Evolutionary conservation across 1,140 invertebrate species (phyloP), one percentile per base, ranked within the genome.

Genomic region (Maconellicoccus hirsutus): DNA sequence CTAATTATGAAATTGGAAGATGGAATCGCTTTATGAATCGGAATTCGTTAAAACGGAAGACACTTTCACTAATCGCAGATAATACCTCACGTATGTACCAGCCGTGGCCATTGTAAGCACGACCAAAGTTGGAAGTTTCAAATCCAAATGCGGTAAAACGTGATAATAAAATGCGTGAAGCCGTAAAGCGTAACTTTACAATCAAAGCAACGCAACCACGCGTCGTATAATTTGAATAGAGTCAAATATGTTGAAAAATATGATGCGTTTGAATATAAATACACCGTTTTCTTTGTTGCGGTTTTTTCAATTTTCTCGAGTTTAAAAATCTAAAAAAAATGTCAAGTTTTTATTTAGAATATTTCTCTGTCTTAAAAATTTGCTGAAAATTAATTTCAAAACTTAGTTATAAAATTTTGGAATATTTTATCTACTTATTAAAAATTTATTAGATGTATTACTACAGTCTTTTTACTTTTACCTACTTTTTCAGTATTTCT

Each of bases 121-220:
- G 42, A 52, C 42, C 42, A 52, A 4, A 52, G 42, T 16, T 52
- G 42, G 6, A 52, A 52, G 42, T 52, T 19, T 52, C 42, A 16
- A 52, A 52, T 52, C 42, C 42, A 52, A 52, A 52, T 52, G 42
- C 42, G 42, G 42, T 52, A 52, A 52, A 52, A 52, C 42, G 42
- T 52, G 42, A 52, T 52, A 52, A 52, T 52, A 52, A 52, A 52
- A 52, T 52, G 42, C 42, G 42, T 52, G 42, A 52, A 19, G 42
- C 42, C 16, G 42, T 52, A 52, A 52, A 52, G 42, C 42, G 42
- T 52, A 19, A 52, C 42, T 52, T 52, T 52, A 3, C 12, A 3
- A 52, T 52, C 6, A 52, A 52, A 3, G 12, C 10, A 3, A 52
- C 42, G 42, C 42, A 52, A 19, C 42, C 42, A 52, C 42, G 42